These are phyloP conservation scores for Podarcis lilfordi DNA, from an alignment of 2,797 vertebrate species.

Conservation along the genomic window DNA sequence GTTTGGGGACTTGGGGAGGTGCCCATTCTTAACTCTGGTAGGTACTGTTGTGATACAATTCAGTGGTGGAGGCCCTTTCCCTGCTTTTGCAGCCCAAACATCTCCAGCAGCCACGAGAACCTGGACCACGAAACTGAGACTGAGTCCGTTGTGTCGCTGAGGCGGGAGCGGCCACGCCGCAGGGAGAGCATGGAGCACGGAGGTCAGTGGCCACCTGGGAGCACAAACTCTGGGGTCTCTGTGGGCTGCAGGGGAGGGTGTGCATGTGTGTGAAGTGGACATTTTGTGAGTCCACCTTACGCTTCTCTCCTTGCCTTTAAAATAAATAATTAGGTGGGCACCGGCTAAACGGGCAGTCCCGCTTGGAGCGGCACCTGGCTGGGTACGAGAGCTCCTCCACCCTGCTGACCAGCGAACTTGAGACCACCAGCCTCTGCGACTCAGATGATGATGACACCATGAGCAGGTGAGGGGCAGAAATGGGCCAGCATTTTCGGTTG, in stretches of 20 bases:
- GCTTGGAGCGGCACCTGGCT: conserved; percentile 88
- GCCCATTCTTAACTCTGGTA: neutral
- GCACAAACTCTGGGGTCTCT: neutral
- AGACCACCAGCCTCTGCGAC: conserved; percentile 92
- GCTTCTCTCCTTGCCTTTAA: too few relatives aligned
- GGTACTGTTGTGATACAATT: neutral
- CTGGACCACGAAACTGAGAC: conserved; percentile 91
- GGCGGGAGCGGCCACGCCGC: conserved; percentile 87
- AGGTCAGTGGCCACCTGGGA: conserved; percentile 60
- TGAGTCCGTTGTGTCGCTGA: conserved; percentile 89
- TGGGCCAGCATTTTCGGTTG: fast-evolving
- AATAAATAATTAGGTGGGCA: conserved; percentile 70
- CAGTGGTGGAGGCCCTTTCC: neutral
- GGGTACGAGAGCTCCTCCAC: conserved; percentile 93
- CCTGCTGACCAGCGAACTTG: conserved; percentile 91
- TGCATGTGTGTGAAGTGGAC: fast-evolving
- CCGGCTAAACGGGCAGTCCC: conserved; percentile 84
- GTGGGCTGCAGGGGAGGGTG: too few relatives aligned
- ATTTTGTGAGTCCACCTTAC: neutral
- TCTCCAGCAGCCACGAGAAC: conserved; percentile 89
- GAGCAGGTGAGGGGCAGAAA: conserved; percentile 82
- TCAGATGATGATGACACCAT: conserved; percentile 92
- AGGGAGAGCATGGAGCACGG: conserved; percentile 88
- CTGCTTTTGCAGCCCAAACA: conserved; percentile 79
- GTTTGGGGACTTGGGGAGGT: too few relatives aligned